A percentile compares a stretch with the other conserved stretches of the same genome.
Conservation (phyloP, 2,797 vertebrate species). For the Chaunax sp. region DNA sequence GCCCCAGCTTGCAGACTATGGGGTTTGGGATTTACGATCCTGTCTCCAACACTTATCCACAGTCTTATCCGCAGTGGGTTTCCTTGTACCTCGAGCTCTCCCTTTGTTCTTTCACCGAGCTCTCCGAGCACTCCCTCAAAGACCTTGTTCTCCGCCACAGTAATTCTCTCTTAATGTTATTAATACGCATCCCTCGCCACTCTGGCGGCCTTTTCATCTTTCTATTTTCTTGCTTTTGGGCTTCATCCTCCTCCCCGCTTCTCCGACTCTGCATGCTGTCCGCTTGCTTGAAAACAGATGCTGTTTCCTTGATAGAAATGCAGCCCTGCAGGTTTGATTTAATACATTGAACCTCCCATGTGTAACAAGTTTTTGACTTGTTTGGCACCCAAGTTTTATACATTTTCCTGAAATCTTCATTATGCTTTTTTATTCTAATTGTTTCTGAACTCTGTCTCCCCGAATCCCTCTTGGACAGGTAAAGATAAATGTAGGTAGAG, state of each 20-base stretch:
- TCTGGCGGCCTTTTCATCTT: conserved; percentile 75
- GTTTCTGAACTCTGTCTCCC: too few species aligned
- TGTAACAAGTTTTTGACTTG: conserved; percentile 24
- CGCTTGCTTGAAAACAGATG: conserved; percentile 54
- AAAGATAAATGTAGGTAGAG: conserved; percentile 2
- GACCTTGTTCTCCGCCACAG: conserved; percentile 75
- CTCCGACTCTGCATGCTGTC: conserved; percentile 35
- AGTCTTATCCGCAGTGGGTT: conserved; percentile 62
- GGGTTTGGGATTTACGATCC: conserved; percentile 71
- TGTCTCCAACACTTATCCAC: conserved; percentile 70
- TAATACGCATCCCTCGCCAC: conserved; percentile 71
- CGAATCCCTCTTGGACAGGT: not conserved
- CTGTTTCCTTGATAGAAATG: conserved; percentile 45
- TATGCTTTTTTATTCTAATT: not conserved
- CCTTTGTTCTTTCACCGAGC: conserved; percentile 70
- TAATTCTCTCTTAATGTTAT: conserved; percentile 79
- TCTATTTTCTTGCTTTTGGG: conserved; percentile 57
- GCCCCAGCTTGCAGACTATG: conserved; percentile 53
- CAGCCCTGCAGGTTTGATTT: conserved; percentile 50
- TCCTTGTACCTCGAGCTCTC: conserved; percentile 62
- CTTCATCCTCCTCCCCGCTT: conserved; percentile 38
- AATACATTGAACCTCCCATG: conserved; percentile 23
- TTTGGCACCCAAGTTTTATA: conserved; percentile 18
- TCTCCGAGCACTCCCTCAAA: conserved; percentile 60
- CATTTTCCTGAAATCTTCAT: not conserved